Base-by-base conservation (phyloP, 2,113 vertebrate species). In the Onychostoma macrolepis region DNA sequence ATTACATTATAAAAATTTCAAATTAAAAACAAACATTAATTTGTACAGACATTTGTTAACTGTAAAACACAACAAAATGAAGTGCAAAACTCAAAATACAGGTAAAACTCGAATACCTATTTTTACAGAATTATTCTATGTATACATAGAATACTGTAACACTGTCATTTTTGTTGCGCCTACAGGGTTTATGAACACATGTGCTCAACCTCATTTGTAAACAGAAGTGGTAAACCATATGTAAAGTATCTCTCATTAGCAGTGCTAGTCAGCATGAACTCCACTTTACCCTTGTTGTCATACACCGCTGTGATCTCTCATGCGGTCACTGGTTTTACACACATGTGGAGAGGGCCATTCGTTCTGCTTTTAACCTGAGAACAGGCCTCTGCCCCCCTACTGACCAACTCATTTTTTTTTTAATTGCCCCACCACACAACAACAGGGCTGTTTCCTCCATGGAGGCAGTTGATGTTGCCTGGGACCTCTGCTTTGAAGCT, bases 211-310 rank as follows among this genome's bases (percentile, higher is more conserved):
- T 38, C 38, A 61, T 78, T 30, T 65, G 65, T 13, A 43, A 74
- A 74, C 71, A 74, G 36, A 13, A n/a, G 71, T 43, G n/a, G 72
- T 76, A 85, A 75, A 82, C 80, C 80, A 45, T 58, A 56, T 56
- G 76, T 56, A 58, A 79, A 80, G 17, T 28, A 58, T 82, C 58
- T 81, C 58, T 82, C 58, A 82, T 67, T 82, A 82, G 36, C 80
- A 82, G 58, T 45, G 24, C 15, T 67, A 82, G 58, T 67, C 80
- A 82, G 80, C 80, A 67, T 81, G 80, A 81, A 81, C 80, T 81
- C 80, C 38, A 82, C 38, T 45, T 82, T 82, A 67, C 58, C 58
- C 38, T 17, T 65, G 80, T 82, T 82, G 72, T 75, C 72, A 65
- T 43, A 81, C 56, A 65, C 79, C 15, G n/a, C 56, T 65, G 80